Conservation (phyloP, 37 sponge, comb jelly and placozoan species). For the Aphrocallistes beatrix region DNA sequence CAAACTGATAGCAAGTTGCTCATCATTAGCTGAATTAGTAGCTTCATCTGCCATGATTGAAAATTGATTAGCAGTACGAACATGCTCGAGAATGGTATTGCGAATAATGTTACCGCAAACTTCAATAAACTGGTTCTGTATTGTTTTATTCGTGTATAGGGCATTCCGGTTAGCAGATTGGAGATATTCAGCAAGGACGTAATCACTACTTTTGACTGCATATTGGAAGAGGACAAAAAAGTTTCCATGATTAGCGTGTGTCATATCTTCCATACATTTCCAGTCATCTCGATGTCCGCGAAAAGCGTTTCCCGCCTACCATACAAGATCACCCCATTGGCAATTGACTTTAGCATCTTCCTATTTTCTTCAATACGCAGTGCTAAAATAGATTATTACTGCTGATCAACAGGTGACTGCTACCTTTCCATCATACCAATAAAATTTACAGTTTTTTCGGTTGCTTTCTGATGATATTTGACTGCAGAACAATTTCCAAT, state of each 20-base stretch:
- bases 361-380: constrained; percentile 27
- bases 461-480: constrained; percentile 37
- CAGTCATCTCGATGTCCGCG: constrained; percentile 47
- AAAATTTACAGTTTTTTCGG: constrained; percentile 22
- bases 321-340: constrained; percentile 39
- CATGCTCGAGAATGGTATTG: constrained; percentile 27
- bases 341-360: constrained; percentile 32
- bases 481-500: not conserved
- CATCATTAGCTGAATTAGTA: constrained; percentile 40
- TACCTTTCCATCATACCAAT: constrained; percentile 17
- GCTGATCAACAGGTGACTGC: constrained; percentile 24
- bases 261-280: not conserved
- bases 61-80: constrained; percentile 34
- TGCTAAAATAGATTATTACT: constrained; percentile 17
- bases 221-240: constrained; percentile 44
- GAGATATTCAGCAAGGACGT: constrained; percentile 31
- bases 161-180: constrained; percentile 36
- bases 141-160: constrained; percentile 32
- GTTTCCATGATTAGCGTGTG: constrained; percentile 40
- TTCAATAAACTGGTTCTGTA: constrained; percentile 57
- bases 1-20: constrained; percentile 30
- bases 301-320: constrained; percentile 33
- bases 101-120: constrained; percentile 34
- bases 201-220: constrained; percentile 41
- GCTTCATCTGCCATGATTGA: constrained; percentile 60